These are phyloP conservation scores for Dolomedes plantarius DNA, from an alignment of 2,888 invertebrate genomes.

Conservation along the genomic window DNA sequence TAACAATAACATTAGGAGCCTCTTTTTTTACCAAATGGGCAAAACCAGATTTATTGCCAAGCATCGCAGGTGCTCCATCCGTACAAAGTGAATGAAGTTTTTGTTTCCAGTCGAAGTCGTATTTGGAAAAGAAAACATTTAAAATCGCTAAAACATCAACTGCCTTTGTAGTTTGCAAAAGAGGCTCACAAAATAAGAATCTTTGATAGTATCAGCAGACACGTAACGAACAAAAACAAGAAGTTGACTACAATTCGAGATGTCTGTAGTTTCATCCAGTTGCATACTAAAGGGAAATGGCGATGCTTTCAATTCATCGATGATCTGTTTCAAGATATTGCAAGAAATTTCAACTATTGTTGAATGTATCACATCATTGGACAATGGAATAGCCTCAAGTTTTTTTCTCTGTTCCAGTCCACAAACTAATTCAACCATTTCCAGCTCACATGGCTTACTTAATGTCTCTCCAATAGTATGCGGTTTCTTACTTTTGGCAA, in stretches of 20 bases:
- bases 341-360: constrained; percentile 56
- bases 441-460: constrained; percentile 49
- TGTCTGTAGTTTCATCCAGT: constrained; percentile 78
- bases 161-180: constrained; percentile 22
- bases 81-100: no score
- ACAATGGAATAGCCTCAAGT: constrained; percentile 53
- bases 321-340: constrained; percentile 63
- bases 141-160: constrained; percentile 15
- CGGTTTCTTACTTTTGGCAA: constrained; percentile 52
- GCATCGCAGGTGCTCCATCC: no score
- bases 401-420: constrained; percentile 55
- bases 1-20: no score
- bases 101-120: no score
- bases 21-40: no score
- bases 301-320: constrained; percentile 39
- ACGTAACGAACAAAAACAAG: constrained; percentile 47
- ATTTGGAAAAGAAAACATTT: constrained; percentile 19
- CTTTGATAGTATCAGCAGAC: no score
- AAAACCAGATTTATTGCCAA: no score
- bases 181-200: constrained; percentile 25
- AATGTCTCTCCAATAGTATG: constrained; percentile 61
- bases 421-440: constrained; percentile 50
- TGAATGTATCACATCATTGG: constrained; percentile 46
- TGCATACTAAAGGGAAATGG: constrained; percentile 55
- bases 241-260: constrained; percentile 35